Evolutionary conservation across 2,113 vertebrate genomes (phyloP), one percentile per base, ranked within the genome.

Genomic region (Sapajus apella): DNA sequence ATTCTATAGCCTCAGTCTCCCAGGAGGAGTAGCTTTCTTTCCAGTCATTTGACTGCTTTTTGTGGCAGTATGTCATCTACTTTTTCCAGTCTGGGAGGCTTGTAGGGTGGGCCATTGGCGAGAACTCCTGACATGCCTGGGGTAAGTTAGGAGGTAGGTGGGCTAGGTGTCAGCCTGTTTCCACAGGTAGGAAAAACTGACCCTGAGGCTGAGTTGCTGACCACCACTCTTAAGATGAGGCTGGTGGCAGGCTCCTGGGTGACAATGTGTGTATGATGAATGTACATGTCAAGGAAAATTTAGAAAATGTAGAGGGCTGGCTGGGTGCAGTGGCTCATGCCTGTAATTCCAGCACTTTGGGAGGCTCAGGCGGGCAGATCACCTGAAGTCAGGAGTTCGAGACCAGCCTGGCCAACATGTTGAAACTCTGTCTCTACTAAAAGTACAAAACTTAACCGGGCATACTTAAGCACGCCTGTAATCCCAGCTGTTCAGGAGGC

Each of bases 41-140:
- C 17, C 25, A 6, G 5, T 17, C 14, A 0, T 12, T 6, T 37
- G 10, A 25, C 12, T 20, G n/a, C 45, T 14, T 8, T 23, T 40
- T n/a, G 45, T 47, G 23, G 47, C 0, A 20, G 17, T 3, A 27
- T 5, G 3, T 8, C 21, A 14, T 66, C 27, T 18, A 64, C 55
- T 20, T 77, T 20, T 77, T 18, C 32, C 20, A 0, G 72, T 47
- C 72, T 32, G 32, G 52, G 45, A 72, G 47, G 45, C 35, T 21
- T 17, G 35, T 7, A 80, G 66, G 10, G 10, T 35, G 11, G n/a
- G 40, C 40, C 21, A 3, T 17, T 23, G 45, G 37, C 35, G 1
- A 58, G 30, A 55, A 40, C 6, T 0, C 56, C 85, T n/a, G 50
- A 35, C 45, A 5, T 4, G 58, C 66, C 61, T 30, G 21, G 23